These are phyloP conservation scores for Venustoraphidia nigricollis DNA, from an alignment of 2,888 invertebrate genomes.

Conservation along the genomic window DNA sequence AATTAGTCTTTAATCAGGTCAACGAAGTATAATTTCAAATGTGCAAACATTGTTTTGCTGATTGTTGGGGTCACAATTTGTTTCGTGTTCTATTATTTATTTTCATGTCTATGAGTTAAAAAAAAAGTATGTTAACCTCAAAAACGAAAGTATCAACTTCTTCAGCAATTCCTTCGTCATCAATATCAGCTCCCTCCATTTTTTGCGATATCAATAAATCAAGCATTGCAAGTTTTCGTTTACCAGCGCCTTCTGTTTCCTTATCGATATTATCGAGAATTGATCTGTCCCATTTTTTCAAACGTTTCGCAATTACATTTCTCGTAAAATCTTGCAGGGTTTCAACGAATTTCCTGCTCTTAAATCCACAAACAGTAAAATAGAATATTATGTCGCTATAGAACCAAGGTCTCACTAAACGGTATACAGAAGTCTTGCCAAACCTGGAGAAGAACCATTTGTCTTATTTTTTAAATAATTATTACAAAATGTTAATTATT, in stretches of 20 bases:
- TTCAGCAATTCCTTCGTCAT: constrained; percentile 27
- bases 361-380: constrained; percentile 29
- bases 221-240: constrained; percentile 37
- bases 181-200: constrained; percentile 28
- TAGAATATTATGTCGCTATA: constrained; percentile 38
- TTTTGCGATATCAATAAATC: constrained; percentile 36
- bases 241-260: constrained; percentile 8
- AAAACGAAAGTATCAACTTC: constrained; percentile 45
- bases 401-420: constrained; percentile 38
- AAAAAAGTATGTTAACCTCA: constrained; percentile 25
- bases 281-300: constrained; percentile 1
- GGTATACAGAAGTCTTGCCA: constrained; percentile 24
- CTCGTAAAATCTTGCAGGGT: constrained; percentile 12
- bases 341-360: constrained; percentile 27
- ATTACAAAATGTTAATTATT: too few relatives aligned
- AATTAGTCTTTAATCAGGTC: too few relatives aligned
- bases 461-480: too few relatives aligned
- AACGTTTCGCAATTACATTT: constrained; percentile 8
- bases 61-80: too few relatives aligned
- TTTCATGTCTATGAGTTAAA: too few relatives aligned
- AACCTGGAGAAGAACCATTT: background rate
- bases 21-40: too few relatives aligned
- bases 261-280: background rate
- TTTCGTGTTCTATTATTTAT: too few relatives aligned
- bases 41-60: too few relatives aligned